Conservation (phyloP, 2,888 invertebrate genomes). For the Yponomeuta evonymella region DNA sequence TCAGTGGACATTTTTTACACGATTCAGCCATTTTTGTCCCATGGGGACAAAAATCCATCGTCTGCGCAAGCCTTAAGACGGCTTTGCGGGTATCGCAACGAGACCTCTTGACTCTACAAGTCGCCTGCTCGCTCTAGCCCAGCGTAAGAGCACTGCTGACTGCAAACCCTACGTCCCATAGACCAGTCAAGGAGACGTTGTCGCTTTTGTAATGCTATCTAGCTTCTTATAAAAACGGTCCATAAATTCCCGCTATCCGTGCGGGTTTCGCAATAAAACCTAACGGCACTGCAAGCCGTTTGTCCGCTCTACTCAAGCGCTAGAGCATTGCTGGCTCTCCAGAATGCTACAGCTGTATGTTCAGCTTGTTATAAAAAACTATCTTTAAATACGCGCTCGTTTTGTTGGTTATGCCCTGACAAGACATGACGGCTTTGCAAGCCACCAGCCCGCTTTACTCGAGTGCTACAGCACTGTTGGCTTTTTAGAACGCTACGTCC, state of each 20-base stretch:
- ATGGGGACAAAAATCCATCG: too few species aligned
- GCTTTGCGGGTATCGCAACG: neutral
- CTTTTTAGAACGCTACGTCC: constrained; percentile 79
- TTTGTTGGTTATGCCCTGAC: too few species aligned
- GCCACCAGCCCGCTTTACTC: constrained; percentile 70
- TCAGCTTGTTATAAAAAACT: constrained; percentile 16
- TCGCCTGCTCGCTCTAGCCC: too few species aligned
- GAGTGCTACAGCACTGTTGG: constrained; percentile 69
- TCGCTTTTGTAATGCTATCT: constrained; percentile 74
- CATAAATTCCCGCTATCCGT: constrained; percentile 24
- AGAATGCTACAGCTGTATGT: constrained; percentile 43
- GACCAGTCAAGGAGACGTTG: constrained; percentile 72
- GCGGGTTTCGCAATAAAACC: constrained; percentile 51
- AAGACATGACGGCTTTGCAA: constrained; percentile 67
- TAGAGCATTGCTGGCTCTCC: constrained; percentile 69
- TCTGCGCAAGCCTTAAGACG: neutral
- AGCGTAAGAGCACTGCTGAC: too few species aligned
- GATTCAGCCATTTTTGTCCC: too few species aligned
- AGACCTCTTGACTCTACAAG: too few species aligned
- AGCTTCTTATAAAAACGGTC: neutral
- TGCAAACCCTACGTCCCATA: constrained; percentile 81
- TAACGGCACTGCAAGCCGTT: constrained; percentile 66
- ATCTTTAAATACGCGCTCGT: too few species aligned
- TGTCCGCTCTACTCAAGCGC: constrained; percentile 70
- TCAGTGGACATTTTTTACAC: too few species aligned